Evolutionary conservation across 2,888 invertebrate genomes (phyloP).

Genomic region (Drosophila vallismaia): DNA sequence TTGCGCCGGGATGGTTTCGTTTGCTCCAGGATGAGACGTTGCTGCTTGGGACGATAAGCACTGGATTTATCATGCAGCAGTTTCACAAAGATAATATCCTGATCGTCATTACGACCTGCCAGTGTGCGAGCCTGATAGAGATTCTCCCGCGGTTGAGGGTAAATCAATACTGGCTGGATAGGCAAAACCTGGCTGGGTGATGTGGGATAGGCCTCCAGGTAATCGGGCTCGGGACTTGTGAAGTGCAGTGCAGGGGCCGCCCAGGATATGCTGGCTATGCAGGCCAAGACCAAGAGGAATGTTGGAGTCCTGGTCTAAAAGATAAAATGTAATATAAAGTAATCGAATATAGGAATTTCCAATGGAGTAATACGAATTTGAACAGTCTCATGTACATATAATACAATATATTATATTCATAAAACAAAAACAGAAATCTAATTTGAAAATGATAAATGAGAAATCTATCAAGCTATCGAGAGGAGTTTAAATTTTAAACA

Average conservation of each 20-base stretch:
- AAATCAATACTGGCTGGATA: slow-evolving; percentile 76
- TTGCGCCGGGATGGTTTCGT: slow-evolving; percentile 36
- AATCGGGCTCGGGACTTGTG: slow-evolving; percentile 20
- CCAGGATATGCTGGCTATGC: slow-evolving; percentile 15
- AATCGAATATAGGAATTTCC: too few species aligned
- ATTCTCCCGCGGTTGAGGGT: slow-evolving; percentile 62
- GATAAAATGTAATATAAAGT: neutral
- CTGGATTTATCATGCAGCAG: slow-evolving; percentile 62
- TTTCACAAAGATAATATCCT: slow-evolving; percentile 77
- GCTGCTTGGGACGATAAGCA: slow-evolving; percentile 74
- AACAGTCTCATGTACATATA: too few species aligned
- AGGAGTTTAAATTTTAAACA: slow-evolving; percentile 8
- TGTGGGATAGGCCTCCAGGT: slow-evolving; percentile 50
- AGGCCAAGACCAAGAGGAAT: neutral
- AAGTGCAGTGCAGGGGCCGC: slow-evolving; percentile 53
- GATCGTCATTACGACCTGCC: slow-evolving; percentile 52
- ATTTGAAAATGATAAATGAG: slow-evolving; percentile 21
- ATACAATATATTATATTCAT: too few species aligned
- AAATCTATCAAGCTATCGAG: slow-evolving; percentile 4
- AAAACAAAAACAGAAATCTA: neutral
- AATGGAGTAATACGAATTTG: too few species aligned
- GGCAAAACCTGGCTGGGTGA: slow-evolving; percentile 76
- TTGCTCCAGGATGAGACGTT: slow-evolving; percentile 45
- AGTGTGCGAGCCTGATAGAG: slow-evolving; percentile 61
- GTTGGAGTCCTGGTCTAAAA: slow-evolving; percentile 9